Percentiles rank a stretch among this genome's conserved stretches.
Evolutionary conservation across 2,113 vertebrate genomes (phyloP).

Genomic region (Nothoprocta perdicaria): DNA sequence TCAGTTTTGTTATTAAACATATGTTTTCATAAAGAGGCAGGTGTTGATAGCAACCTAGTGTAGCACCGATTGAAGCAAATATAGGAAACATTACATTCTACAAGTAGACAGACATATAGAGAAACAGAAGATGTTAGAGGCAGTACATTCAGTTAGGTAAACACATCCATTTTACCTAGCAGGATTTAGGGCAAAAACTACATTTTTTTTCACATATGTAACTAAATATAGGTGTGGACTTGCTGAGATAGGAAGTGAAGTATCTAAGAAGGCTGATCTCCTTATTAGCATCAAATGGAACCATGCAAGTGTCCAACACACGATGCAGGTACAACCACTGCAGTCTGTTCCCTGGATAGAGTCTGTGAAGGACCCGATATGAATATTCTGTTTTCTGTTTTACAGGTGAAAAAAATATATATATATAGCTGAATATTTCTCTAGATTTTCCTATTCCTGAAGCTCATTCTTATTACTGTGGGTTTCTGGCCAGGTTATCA

Average conservation of each 20-base stretch:
- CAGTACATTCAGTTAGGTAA: not conserved
- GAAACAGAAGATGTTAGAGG: not conserved
- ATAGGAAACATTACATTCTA: not conserved
- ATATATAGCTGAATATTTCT: not conserved
- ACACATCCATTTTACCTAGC: not conserved
- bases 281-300: not conserved
- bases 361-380: not conserved
- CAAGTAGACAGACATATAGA: not conserved
- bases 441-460: not conserved
- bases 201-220: not conserved
- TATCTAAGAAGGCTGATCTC: not conserved
- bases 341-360: not conserved
- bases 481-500: not conserved
- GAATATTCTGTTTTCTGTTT: not conserved
- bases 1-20: not conserved
- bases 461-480: not conserved
- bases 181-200: not conserved
- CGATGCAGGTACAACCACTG: not conserved
- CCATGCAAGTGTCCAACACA: not conserved
- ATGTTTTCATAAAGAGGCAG: not conserved
- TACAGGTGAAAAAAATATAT: not conserved
- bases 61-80: not conserved
- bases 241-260: not conserved
- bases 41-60: not conserved
- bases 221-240: not conserved